Evolutionary conservation across 2,113 vertebrate species (phyloP).

Genomic region (Barbus barbus): DNA sequence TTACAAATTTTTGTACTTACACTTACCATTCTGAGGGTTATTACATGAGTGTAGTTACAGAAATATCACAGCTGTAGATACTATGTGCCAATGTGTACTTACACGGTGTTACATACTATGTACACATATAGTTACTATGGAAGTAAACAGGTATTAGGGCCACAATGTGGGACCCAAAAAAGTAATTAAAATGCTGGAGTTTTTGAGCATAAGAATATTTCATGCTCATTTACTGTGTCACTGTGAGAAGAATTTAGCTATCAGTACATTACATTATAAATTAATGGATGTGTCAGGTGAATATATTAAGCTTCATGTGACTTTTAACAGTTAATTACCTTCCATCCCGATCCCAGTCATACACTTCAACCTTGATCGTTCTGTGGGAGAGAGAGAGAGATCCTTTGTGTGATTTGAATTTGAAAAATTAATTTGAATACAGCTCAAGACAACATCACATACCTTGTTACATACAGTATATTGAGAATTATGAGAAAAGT

Average conservation of each 20-base stretch:
- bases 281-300: background rate
- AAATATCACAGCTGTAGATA: too few relatives aligned
- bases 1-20: too few relatives aligned
- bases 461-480: background rate
- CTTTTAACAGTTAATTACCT: conserved; percentile 73
- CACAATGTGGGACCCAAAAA: too few relatives aligned
- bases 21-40: too few relatives aligned
- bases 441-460: background rate
- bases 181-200: background rate
- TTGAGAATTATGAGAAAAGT: background rate
- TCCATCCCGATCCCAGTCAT: conserved; percentile 94
- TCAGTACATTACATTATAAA: background rate
- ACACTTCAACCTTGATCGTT: conserved; percentile 93
- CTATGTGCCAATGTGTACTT: too few relatives aligned
- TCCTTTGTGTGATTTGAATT: too few relatives aligned
- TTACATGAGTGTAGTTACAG: too few relatives aligned
- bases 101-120: too few relatives aligned
- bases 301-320: background rate
- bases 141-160: too few relatives aligned
- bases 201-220: background rate
- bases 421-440: too few relatives aligned
- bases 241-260: background rate
- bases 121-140: too few relatives aligned
- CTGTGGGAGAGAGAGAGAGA: conserved; percentile 64
- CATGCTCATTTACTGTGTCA: background rate